These are phyloP conservation scores for Pachydiplax longipennis DNA, from an alignment of 2,888 invertebrate species.

Conservation along the genomic window DNA sequence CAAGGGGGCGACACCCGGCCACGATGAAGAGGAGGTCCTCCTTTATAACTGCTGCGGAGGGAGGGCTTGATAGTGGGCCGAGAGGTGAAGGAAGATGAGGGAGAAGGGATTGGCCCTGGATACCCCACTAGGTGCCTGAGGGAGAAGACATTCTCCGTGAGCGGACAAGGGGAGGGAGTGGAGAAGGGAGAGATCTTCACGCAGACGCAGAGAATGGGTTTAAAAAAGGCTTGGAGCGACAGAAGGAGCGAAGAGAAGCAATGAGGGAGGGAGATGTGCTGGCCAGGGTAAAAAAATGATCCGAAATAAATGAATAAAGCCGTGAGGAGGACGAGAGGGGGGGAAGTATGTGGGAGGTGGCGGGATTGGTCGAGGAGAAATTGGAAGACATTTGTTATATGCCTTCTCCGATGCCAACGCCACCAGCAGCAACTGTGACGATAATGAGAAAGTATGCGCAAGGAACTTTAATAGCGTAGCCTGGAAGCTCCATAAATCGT, in stretches of 20 bases:
- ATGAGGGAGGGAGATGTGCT: neutral
- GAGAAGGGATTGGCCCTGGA: neutral
- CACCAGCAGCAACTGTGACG: conserved; percentile 26
- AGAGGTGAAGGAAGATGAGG: neutral
- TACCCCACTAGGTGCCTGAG: neutral
- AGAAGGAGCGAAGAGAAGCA: neutral
- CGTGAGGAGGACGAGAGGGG: neutral
- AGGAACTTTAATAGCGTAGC: conserved; percentile 44
- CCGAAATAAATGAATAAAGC: conserved; percentile 26
- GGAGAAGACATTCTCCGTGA: neutral
- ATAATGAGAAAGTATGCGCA: conserved; percentile 44
- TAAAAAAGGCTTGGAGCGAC: neutral
- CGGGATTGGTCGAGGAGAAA: conserved; percentile 39
- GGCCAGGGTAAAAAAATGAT: conserved; percentile 5
- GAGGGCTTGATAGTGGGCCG: neutral
- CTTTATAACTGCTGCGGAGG: neutral
- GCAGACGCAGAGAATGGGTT: neutral
- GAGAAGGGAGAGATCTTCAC: neutral
- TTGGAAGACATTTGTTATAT: conserved; percentile 39
- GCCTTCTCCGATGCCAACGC: conserved; percentile 32
- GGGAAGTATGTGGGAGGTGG: neutral
- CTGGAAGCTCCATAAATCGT: conserved; percentile 41
- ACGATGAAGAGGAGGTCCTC: neutral
- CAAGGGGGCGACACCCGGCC: neutral
- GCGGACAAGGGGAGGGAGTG: neutral